Evolutionary conservation across 2,797 vertebrate species (phyloP).

Genomic region (Centropyge bicolor): DNA sequence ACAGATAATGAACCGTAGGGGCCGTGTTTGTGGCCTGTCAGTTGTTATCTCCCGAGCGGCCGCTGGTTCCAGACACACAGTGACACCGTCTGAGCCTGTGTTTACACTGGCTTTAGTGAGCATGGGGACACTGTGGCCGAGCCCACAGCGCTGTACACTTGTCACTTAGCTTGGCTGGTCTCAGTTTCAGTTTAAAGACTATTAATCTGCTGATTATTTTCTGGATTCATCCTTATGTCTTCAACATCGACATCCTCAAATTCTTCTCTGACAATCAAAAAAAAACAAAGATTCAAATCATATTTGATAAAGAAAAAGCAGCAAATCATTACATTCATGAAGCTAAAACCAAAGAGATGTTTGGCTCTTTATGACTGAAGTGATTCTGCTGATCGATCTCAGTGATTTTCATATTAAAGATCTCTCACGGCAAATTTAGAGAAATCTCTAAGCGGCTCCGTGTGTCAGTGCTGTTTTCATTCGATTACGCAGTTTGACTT

Average conservation of each 20-base stretch:
- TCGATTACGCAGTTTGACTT: constrained; percentile 36
- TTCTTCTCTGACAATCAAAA: neutral
- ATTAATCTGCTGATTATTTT: neutral
- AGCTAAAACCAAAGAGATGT: too few relatives aligned
- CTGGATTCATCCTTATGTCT: neutral
- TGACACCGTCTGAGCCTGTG: constrained; percentile 65
- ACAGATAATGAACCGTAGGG: constrained; percentile 66
- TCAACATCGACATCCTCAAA: neutral
- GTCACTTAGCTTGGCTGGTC: constrained; percentile 23
- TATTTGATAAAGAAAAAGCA: neutral
- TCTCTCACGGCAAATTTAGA: neutral
- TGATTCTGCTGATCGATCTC: neutral
- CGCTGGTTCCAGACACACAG: constrained; percentile 70
- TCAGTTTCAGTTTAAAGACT: too few relatives aligned
- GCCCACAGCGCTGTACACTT: constrained; percentile 1
- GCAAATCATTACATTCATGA: neutral
- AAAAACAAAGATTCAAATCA: neutral
- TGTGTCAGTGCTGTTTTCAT: constrained; percentile 34
- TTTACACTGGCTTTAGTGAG: constrained; percentile 60
- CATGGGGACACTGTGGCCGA: constrained; percentile 25
- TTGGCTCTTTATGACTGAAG: neutral
- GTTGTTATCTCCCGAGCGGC: constrained; percentile 63
- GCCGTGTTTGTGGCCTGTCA: constrained; percentile 51
- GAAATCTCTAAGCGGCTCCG: constrained; percentile 31
- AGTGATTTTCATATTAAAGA: constrained; percentile 25